A percentile compares a stretch with the other conserved stretches of the same genome.
Evolutionary conservation across 2,113 vertebrate genomes (phyloP).

Genomic region (Syngnathus typhle): DNA sequence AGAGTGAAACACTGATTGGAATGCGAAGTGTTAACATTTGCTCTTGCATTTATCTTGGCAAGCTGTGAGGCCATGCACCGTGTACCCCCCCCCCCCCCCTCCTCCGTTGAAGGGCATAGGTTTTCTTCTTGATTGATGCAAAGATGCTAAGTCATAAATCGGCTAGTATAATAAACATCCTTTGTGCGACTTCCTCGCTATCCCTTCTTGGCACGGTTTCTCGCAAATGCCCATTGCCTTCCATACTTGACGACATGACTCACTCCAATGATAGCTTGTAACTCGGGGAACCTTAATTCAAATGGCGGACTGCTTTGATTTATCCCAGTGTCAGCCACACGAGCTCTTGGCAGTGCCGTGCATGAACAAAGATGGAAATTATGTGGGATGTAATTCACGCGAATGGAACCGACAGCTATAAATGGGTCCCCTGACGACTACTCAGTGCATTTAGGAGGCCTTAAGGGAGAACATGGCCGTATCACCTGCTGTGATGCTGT

Average conservation of each 20-base stretch:
- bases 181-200: conserved; percentile 24
- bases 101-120: conserved; percentile 35
- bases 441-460: conserved; percentile 34
- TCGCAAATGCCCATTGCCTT: conserved; percentile 13
- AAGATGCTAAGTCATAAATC: conserved; percentile 36
- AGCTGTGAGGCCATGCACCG: background rate
- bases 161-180: conserved; percentile 31
- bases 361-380: conserved; percentile 53
- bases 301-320: conserved; percentile 45
- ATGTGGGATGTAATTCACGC: conserved; percentile 52
- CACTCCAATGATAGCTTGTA: conserved; percentile 26
- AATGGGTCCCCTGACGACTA: conserved; percentile 46
- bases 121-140: conserved; percentile 35
- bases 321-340: conserved; percentile 37
- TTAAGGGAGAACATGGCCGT: conserved; percentile 36
- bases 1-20: background rate
- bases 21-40: background rate
- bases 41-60: conserved; percentile 3
- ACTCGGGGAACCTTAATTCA: conserved; percentile 39
- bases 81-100: background rate
- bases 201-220: conserved; percentile 24
- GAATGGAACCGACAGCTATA: conserved; percentile 54
- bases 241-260: conserved; percentile 31
- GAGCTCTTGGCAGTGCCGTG: conserved; percentile 31
- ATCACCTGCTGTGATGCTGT: conserved; percentile 28